A percentile compares a stretch with the other conserved stretches of the same genome.
Conservation (phyloP, 2,888 invertebrate genomes). For the Eulithis prunata region DNA sequence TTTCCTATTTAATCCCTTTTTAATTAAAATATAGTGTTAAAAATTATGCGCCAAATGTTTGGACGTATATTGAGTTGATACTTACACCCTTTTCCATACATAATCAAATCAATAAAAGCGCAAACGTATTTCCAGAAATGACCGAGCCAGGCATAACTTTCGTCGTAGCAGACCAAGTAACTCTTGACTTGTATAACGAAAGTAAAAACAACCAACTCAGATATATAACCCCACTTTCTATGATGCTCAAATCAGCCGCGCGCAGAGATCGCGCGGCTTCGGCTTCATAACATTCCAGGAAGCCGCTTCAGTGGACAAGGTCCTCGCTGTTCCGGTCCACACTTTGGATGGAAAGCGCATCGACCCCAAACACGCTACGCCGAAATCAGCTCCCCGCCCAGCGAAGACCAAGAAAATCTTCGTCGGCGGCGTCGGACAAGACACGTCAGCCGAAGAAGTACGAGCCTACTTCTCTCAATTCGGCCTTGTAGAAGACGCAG, state of each 20-base stretch:
- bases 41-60: no score
- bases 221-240: neutral
- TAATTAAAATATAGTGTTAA: no score
- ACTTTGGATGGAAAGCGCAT: conserved; percentile 97
- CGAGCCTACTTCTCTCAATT: conserved; percentile 95
- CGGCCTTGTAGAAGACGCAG: conserved; percentile 95
- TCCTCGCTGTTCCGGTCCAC: conserved; percentile 95
- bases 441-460: conserved; percentile 95
- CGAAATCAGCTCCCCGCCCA: conserved; percentile 94
- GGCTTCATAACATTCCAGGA: conserved; percentile 97
- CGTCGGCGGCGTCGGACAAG: conserved; percentile 96
- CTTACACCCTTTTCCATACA: no score
- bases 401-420: conserved; percentile 97
- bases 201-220: neutral
- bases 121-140: no score
- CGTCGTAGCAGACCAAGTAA: no score
- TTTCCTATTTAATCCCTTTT: no score
- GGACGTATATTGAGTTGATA: no score
- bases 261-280: conserved; percentile 96
- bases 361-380: conserved; percentile 97
- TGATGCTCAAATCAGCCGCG: conserved; percentile 62
- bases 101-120: no score
- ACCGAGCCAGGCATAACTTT: no score
- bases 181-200: no score
- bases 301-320: conserved; percentile 95